phyloP scores from a whole-genome alignment of 2,888 invertebrate species.

The Atethmia centrago region DNA sequence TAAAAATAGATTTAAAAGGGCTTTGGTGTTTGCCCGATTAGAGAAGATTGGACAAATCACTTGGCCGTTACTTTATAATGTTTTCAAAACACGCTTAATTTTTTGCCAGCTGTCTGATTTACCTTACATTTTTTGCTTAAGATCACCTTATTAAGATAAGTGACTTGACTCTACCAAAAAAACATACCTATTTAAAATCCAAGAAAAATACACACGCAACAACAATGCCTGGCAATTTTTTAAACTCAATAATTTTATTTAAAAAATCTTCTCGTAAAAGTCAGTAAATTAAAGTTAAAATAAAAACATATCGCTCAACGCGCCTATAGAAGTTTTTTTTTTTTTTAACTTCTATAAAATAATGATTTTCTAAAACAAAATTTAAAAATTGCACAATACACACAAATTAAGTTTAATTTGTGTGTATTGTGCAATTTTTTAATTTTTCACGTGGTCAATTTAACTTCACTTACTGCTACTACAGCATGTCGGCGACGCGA shows the following conservation, averaged over 20 bases:
- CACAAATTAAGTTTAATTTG: too few relatives aligned
- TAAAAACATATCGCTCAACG: too few relatives aligned
- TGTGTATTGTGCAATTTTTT: too few relatives aligned
- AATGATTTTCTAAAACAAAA: too few relatives aligned
- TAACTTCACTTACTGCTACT: too few relatives aligned
- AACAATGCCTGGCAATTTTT: not conserved
- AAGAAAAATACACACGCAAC: not conserved
- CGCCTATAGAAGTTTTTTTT: too few relatives aligned
- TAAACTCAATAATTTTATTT: not conserved
- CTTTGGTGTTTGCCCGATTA: conserved; percentile 35
- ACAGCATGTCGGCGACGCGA: too few relatives aligned
- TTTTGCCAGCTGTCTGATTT: not conserved
- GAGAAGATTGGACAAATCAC: conserved; percentile 32
- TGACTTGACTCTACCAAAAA: not conserved
- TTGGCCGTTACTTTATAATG: conserved; percentile 26
- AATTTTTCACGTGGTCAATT: too few relatives aligned
- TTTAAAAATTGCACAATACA: too few relatives aligned
- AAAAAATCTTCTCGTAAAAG: not conserved
- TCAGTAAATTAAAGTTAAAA: not conserved
- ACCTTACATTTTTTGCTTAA: not conserved
- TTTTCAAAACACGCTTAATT: conserved; percentile 7
- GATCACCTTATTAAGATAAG: not conserved
- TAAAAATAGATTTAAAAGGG: conserved; percentile 51
- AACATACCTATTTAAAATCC: not conserved
- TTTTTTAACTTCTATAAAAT: too few relatives aligned